phyloP scores from a whole-genome alignment of 2,888 invertebrate species.

The Pristionchus fissidentatus region DNA sequence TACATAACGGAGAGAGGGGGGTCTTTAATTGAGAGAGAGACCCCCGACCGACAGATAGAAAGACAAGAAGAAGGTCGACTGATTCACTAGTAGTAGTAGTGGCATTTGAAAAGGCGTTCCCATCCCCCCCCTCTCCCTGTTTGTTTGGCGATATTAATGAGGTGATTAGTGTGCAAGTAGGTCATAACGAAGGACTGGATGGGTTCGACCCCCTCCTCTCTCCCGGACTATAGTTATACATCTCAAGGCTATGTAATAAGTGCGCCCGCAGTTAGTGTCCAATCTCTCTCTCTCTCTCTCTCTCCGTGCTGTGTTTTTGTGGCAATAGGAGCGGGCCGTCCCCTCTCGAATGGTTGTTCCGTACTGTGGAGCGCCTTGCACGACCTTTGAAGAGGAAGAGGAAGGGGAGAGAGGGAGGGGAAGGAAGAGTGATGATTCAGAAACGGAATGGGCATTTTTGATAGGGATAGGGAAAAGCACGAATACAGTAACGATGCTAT shows the following conservation, averaged over 20 bases:
- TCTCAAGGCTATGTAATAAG: neutral
- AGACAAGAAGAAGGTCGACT: neutral
- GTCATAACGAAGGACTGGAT: neutral
- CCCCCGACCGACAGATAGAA: conserved; percentile 4
- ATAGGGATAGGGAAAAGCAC: neutral
- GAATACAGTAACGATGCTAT: too few species aligned
- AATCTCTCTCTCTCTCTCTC: neutral
- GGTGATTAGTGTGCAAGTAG: conserved; percentile 21
- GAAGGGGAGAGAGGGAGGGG: neutral
- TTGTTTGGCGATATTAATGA: neutral
- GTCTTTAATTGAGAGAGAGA: conserved; percentile 14
- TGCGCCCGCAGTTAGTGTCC: neutral
- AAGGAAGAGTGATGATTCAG: conserved; percentile 13
- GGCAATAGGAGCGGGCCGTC: neutral
- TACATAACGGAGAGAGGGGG: conserved; percentile 9
- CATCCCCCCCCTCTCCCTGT: too few species aligned
- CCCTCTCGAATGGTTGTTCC: neutral
- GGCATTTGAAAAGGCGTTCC: conserved; percentile 24
- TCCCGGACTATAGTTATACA: neutral
- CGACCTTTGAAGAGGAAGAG: neutral
- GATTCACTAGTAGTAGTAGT: neutral
- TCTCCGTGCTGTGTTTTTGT: neutral
- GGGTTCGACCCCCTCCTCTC: conserved; percentile 13
- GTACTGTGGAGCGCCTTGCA: neutral
- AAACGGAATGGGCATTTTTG: neutral